Evolutionary conservation across 2,797 vertebrate genomes (phyloP).

Genomic region (Eulemur coronatus): DNA sequence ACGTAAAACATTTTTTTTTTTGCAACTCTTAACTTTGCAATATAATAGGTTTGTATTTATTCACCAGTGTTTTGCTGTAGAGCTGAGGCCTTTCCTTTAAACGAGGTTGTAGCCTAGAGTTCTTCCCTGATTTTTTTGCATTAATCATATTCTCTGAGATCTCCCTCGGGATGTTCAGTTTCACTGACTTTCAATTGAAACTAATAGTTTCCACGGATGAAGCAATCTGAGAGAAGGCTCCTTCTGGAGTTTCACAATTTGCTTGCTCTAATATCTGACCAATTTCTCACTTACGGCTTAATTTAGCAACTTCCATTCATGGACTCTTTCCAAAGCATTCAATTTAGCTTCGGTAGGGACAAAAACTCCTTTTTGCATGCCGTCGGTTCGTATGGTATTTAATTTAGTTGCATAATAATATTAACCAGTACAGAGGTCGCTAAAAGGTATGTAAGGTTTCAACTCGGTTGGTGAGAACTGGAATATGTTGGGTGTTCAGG

Average conservation of each 20-base stretch:
- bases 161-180: not conserved
- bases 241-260: not conserved
- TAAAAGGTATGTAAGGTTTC: not conserved
- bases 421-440: not conserved
- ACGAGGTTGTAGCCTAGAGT: not conserved
- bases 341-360: not conserved
- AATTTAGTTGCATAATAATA: not conserved
- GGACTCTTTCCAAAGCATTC: not conserved
- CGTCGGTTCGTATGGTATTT: not conserved
- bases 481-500: not conserved
- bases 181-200: constrained; percentile 33
- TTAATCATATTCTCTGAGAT: not conserved
- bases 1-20: not conserved
- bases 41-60: not conserved
- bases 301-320: not conserved
- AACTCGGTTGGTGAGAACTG: not conserved
- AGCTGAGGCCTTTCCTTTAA: not conserved
- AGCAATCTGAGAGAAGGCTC: not conserved
- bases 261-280: not conserved
- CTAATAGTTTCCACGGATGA: not conserved
- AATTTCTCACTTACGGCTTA: not conserved
- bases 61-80: not conserved
- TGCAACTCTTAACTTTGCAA: not conserved
- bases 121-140: not conserved
- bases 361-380: not conserved